Percentiles rank a stretch among this genome's conserved stretches.
These are phyloP conservation scores for Latrodectus elegans DNA, from an alignment of 2,888 invertebrate species.

Conservation along the genomic window DNA sequence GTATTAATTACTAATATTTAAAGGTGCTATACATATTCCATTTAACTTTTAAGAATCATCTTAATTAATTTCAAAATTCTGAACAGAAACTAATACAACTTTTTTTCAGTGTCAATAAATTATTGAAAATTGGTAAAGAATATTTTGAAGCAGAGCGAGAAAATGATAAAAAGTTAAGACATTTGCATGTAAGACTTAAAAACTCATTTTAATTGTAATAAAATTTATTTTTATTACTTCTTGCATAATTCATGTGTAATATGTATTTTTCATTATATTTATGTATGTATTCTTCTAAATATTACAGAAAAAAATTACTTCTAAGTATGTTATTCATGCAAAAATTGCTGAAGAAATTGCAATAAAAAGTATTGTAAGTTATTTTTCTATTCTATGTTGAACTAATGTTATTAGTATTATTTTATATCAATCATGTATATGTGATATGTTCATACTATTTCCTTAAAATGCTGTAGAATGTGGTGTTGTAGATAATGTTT, in stretches of 20 bases:
- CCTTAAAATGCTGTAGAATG: not conserved
- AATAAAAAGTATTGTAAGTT: slow-evolving; percentile 34
- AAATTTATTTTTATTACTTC: not conserved
- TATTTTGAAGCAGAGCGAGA: slow-evolving; percentile 51
- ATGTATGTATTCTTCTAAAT: not conserved
- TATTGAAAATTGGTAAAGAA: slow-evolving; percentile 17
- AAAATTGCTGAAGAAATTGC: slow-evolving; percentile 3
- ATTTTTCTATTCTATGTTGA: not conserved
- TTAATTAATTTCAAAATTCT: not conserved
- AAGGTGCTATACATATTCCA: not conserved
- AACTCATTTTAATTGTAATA: not conserved
- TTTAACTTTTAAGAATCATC: not conserved
- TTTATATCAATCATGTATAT: not conserved
- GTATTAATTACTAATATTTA: not conserved
- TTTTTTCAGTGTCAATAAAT: slow-evolving; percentile 19
- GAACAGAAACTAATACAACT: too few species aligned
- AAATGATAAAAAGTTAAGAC: slow-evolving; percentile 10
- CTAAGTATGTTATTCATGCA: slow-evolving; percentile 22
- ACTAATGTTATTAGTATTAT: not conserved
- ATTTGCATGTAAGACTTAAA: slow-evolving; percentile 22
- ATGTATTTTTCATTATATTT: not conserved
- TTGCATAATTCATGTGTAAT: not conserved
- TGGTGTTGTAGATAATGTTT: not conserved
- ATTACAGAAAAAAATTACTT: slow-evolving; percentile 33
- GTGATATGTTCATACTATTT: not conserved